Base-by-base conservation (phyloP, 2,888 invertebrate genomes). In the Seladonia tumulorum region DNA sequence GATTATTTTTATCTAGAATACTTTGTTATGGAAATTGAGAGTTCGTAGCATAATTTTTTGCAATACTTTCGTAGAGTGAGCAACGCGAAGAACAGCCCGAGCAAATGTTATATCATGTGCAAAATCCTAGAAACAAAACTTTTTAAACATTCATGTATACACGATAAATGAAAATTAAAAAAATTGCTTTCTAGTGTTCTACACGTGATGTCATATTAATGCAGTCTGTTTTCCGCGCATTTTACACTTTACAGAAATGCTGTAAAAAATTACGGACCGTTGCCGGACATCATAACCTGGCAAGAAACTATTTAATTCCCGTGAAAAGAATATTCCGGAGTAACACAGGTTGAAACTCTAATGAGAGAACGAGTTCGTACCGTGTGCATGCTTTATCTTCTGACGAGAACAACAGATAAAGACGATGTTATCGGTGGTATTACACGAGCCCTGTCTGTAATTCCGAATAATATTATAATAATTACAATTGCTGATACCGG, bases 261-360 rank as follows among this genome's bases (percentile, higher is more conserved):
- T 60, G n/a, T 16, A 29, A 63, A 63, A 25, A 16, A 63, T 63
- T 29, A 7, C 7, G 12, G 29, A 29, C 5, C 63, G 29, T 29
- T 16, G 5, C 25, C 14, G 16, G 7, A 16, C 63, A 16, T 16
- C 16, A 16, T 12, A 63, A 63, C 16, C 16, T 16, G 16, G 22
- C 63, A 63, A 29, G 16, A 29, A 16, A 63, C 16, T 53, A 7
- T 63, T 7, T 29, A 63, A 29, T 29, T 29, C 7, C 16, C 29
- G 29, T 63, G 2, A 16, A 63, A 63, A 63, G 7, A 63, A 63
- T 63, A 53, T 53, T 53, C 10, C 4, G 10, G n/a, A n/a, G 53
- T n/a, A 53, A 53, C 53, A 53, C n/a, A 53, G n/a, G 53, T 53
- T 53, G 53, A 53, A 53, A 53, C 53, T n/a, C n/a, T 53, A n/a